A percentile compares a stretch with the other conserved stretches of the same genome.
Evolutionary conservation across 2,113 vertebrate genomes (phyloP).

Genomic region (Actenoides lindsayi): DNA sequence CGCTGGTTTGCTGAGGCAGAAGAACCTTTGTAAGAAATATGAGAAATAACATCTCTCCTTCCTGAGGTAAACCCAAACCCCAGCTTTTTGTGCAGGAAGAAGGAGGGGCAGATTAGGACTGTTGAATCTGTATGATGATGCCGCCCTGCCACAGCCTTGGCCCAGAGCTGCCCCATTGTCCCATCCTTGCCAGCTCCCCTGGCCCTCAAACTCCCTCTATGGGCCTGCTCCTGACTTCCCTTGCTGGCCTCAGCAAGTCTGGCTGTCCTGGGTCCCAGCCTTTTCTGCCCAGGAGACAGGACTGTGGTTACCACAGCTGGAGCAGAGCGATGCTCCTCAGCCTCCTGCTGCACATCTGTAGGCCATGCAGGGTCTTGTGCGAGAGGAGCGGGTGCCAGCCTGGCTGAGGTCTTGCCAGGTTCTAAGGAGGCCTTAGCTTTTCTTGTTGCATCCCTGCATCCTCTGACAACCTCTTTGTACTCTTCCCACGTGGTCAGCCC

Average conservation of each 20-base stretch:
- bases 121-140: background rate
- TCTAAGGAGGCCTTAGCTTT: too few species aligned
- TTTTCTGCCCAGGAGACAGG: background rate
- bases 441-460: too few species aligned
- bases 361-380: background rate
- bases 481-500: too few species aligned
- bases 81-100: rapidly evolving
- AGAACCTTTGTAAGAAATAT: background rate
- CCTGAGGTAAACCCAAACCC: background rate
- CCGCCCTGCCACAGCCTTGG: background rate
- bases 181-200: background rate
- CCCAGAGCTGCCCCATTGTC: background rate
- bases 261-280: background rate
- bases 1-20: background rate
- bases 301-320: background rate
- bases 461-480: too few species aligned
- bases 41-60: rapidly evolving
- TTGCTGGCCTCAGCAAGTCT: rapidly evolving
- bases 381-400: background rate
- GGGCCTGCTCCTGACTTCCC: background rate
- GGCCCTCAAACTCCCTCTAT: background rate
- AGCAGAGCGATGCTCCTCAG: background rate
- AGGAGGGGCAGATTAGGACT: background rate
- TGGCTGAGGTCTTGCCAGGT: background rate
- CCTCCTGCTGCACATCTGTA: background rate